phyloP scores from a whole-genome alignment of 2,797 vertebrate species.

The Sebastiscus tertius region DNA sequence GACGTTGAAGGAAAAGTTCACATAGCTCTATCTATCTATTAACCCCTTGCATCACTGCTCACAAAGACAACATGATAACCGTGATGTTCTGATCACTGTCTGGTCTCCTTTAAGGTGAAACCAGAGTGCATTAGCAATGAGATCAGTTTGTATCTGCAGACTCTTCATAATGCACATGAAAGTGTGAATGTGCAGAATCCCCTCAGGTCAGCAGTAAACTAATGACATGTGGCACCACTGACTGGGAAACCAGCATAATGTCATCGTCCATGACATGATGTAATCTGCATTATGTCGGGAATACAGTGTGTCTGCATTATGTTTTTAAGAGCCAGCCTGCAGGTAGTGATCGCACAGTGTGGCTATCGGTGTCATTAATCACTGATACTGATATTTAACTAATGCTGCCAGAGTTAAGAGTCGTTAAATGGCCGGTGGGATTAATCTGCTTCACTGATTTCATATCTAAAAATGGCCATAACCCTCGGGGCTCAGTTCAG shows the following conservation, averaged over 20 bases:
- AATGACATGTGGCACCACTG: slow-evolving; percentile 31
- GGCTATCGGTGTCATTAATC: slow-evolving; percentile 41
- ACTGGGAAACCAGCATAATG: slow-evolving; percentile 30
- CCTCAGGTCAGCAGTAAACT: slow-evolving; percentile 47
- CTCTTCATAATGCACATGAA: slow-evolving; percentile 16
- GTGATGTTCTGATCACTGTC: not conserved
- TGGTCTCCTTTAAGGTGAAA: slow-evolving; percentile 2
- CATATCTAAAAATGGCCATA: slow-evolving; percentile 18
- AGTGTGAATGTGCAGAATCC: slow-evolving; percentile 24
- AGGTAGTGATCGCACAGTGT: not conserved
- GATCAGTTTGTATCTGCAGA: slow-evolving; percentile 24
- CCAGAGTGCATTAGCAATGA: slow-evolving; percentile 6
- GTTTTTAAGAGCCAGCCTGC: slow-evolving; percentile 13
- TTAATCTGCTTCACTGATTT: slow-evolving; percentile 45
- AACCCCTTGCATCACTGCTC: not conserved
- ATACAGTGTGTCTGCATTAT: slow-evolving; percentile 23
- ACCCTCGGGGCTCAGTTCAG: slow-evolving; percentile 14
- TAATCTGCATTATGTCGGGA: slow-evolving; percentile 6
- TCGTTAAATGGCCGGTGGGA: slow-evolving; percentile 6
- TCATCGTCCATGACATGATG: slow-evolving; percentile 25
- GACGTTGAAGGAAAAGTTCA: not conserved
- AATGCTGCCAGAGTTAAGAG: slow-evolving; percentile 24
- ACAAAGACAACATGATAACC: not conserved
- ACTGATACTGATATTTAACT: slow-evolving; percentile 24
- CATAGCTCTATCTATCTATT: not conserved